Conservation (phyloP, 2,113 vertebrate species). For the Theristicus caerulescens region DNA sequence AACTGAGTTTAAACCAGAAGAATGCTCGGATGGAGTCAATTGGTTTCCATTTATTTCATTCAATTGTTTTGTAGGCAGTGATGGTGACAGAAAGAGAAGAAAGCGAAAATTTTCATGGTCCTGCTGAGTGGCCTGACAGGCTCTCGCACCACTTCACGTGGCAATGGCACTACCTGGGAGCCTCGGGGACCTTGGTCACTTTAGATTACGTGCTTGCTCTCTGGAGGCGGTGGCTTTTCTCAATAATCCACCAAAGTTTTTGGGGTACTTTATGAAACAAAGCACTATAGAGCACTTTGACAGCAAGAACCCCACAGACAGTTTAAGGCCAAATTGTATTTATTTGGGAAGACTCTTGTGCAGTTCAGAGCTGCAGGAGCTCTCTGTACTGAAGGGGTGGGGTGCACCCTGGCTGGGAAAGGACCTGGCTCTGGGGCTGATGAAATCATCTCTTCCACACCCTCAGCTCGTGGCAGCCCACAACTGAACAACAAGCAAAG, state of each 20-base stretch:
- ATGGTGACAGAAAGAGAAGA: not conserved
- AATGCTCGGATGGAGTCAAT: not conserved
- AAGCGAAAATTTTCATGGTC: not conserved
- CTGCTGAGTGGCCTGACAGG: not conserved
- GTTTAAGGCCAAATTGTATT: not conserved
- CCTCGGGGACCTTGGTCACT: rapidly evolving
- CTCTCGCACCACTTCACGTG: rapidly evolving
- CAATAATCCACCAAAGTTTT: not conserved
- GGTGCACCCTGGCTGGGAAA: not conserved
- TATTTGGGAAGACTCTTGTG: not conserved
- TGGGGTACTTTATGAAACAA: not conserved
- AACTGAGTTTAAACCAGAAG: not conserved
- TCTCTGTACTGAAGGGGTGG: not conserved
- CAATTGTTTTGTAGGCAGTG: not conserved
- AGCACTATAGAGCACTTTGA: no score
- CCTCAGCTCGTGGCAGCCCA: constrained; percentile 7
- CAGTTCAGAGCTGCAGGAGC: not conserved
- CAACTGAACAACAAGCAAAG: not conserved
- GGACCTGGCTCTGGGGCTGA: constrained; percentile 3
- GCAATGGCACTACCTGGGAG: not conserved
- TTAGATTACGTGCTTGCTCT: not conserved
- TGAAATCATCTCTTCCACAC: constrained; percentile 51
- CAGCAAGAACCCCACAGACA: not conserved
- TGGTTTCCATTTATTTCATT: not conserved
- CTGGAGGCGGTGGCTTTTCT: rapidly evolving